phyloP scores from a whole-genome alignment of 1,140 invertebrate genomes.

The Micrasema minimum region DNA sequence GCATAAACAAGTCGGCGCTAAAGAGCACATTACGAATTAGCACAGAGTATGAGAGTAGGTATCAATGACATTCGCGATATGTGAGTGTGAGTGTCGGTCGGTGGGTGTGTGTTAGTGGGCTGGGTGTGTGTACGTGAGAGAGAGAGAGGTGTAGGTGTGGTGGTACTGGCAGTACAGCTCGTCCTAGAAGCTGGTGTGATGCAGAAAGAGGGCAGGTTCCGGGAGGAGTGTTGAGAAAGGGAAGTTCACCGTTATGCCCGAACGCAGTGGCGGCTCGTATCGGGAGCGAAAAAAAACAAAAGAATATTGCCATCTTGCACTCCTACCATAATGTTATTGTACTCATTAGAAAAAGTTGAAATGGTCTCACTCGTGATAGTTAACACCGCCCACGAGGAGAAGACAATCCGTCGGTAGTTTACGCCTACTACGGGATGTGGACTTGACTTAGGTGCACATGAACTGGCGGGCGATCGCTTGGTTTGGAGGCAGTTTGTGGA shows the following conservation, averaged over 20 bases:
- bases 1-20: no score
- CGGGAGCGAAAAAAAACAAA: not conserved
- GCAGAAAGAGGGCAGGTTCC: not conserved
- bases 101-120: not conserved
- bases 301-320: not conserved
- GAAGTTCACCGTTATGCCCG: constrained; percentile 32
- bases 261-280: not conserved
- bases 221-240: constrained; percentile 14
- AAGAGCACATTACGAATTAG: not conserved
- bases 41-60: not conserved
- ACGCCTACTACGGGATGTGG: no score
- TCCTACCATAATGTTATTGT: not conserved
- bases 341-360: not conserved
- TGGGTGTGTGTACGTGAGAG: not conserved
- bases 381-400: no score
- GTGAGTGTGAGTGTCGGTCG: not conserved
- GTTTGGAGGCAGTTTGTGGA: no score
- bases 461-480: no score
- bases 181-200: no score
- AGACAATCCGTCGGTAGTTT: no score
- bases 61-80: not conserved
- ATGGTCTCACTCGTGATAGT: no score
- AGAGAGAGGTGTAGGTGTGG: not conserved
- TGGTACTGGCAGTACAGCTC: no score
- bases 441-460: no score